Conservation (phyloP, 2,888 invertebrate species). For the Helicoverpa assulta region DNA sequence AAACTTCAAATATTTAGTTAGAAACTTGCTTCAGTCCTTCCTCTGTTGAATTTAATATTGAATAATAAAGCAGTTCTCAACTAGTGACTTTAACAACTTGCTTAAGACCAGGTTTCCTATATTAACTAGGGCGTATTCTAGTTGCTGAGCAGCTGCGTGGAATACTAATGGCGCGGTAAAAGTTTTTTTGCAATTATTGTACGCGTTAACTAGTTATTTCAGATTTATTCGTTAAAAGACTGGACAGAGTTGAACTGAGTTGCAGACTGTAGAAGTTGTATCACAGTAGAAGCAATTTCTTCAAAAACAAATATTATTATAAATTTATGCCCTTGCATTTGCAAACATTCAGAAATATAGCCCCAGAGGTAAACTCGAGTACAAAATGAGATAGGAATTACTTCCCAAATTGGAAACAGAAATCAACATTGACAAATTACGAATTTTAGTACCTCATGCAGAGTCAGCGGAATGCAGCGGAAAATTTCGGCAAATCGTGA, state of each 20-base stretch:
- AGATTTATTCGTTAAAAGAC: neutral
- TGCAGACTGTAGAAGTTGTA: neutral
- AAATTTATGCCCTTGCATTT: neutral
- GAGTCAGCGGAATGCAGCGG: constrained; percentile 15
- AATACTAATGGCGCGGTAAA: constrained; percentile 65
- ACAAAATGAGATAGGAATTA: constrained; percentile 16
- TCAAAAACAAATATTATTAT: too few relatives aligned
- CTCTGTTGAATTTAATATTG: constrained; percentile 87
- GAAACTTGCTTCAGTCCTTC: constrained; percentile 84
- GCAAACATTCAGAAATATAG: neutral
- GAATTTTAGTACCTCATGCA: constrained; percentile 13
- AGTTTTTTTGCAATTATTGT: constrained; percentile 42
- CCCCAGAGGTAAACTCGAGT: constrained; percentile 2
- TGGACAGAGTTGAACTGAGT: neutral
- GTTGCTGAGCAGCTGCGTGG: constrained; percentile 61
- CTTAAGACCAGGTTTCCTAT: constrained; percentile 82
- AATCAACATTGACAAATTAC: constrained; percentile 34
- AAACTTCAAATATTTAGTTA: constrained; percentile 89
- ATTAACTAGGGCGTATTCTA: constrained; percentile 74
- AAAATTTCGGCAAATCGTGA: constrained; percentile 30
- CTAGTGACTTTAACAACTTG: constrained; percentile 86
- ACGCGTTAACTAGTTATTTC: constrained; percentile 18
- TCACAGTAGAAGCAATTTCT: neutral
- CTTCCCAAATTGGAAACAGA: constrained; percentile 28
- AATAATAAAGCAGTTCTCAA: constrained; percentile 88